Conservation (phyloP, 2,113 vertebrate genomes). For the Trematocara nigrifrons region DNA sequence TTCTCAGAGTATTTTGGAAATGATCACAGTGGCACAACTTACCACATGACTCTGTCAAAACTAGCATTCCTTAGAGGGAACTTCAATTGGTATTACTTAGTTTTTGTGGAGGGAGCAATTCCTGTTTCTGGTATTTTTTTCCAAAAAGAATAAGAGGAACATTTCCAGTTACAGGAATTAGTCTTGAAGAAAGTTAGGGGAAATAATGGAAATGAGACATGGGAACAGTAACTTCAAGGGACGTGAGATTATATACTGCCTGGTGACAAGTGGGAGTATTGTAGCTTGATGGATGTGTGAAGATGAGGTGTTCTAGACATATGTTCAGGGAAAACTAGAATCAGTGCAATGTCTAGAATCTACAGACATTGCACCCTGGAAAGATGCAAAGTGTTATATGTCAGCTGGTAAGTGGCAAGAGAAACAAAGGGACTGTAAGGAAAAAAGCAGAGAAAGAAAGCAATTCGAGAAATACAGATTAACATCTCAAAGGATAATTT, state of each 20-base stretch:
- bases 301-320: background rate
- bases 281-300: background rate
- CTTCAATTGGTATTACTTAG: slow-evolving; percentile 22
- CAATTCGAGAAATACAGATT: background rate
- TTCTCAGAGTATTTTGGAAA: background rate
- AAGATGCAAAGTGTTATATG: slow-evolving; percentile 16
- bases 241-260: background rate
- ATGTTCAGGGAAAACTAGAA: slow-evolving; percentile 3
- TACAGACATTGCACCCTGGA: background rate
- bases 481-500: background rate
- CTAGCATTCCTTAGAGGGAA: slow-evolving; percentile 6
- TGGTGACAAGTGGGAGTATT: background rate
- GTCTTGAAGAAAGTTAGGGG: background rate
- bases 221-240: background rate
- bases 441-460: background rate
- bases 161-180: slow-evolving; percentile 18
- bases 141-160: slow-evolving; percentile 4
- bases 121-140: background rate
- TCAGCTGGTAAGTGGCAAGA: background rate
- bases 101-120: slow-evolving; percentile 37
- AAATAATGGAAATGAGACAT: background rate
- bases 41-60: slow-evolving; percentile 15
- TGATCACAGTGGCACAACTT: slow-evolving; percentile 2
- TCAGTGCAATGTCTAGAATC: background rate
- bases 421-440: background rate